These are phyloP conservation scores for Stictonetta naevosa DNA, from an alignment of 2,113 vertebrate genomes.

Conservation along the genomic window DNA sequence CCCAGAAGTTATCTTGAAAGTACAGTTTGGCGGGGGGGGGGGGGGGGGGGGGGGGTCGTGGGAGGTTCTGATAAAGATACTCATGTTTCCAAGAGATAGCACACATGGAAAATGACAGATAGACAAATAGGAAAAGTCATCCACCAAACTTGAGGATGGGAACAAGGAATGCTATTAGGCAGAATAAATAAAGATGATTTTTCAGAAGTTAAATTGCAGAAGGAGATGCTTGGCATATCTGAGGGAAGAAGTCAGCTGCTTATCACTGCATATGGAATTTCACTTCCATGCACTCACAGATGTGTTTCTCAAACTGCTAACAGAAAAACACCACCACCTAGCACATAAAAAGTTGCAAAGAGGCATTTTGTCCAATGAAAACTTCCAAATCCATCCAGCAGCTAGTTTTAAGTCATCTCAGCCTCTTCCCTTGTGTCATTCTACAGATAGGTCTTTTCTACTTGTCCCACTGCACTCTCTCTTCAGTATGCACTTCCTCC, in stretches of 20 bases:
- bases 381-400: neutral
- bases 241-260: neutral
- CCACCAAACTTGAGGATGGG: neutral
- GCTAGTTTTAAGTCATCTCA: neutral
- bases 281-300: neutral
- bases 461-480: neutral
- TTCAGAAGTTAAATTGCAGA: neutral
- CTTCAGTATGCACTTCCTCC: neutral
- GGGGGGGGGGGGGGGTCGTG: neutral
- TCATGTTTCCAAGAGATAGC: slow-evolving; percentile 53
- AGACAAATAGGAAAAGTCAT: slow-evolving; percentile 26
- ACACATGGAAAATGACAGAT: slow-evolving; percentile 11
- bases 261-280: neutral
- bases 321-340: neutral
- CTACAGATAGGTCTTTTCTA: neutral
- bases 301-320: neutral
- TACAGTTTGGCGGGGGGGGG: neutral
- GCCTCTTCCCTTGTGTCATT: neutral
- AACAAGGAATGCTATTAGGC: neutral
- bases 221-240: neutral
- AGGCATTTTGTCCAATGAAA: neutral
- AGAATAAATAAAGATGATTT: neutral
- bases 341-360: neutral
- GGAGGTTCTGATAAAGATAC: slow-evolving; percentile 40
- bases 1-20: slow-evolving; percentile 42